Evolutionary conservation across 2,797 vertebrate species (phyloP), one percentile per base, ranked within the genome.

Genomic region (Pelochelys cantorii): DNA sequence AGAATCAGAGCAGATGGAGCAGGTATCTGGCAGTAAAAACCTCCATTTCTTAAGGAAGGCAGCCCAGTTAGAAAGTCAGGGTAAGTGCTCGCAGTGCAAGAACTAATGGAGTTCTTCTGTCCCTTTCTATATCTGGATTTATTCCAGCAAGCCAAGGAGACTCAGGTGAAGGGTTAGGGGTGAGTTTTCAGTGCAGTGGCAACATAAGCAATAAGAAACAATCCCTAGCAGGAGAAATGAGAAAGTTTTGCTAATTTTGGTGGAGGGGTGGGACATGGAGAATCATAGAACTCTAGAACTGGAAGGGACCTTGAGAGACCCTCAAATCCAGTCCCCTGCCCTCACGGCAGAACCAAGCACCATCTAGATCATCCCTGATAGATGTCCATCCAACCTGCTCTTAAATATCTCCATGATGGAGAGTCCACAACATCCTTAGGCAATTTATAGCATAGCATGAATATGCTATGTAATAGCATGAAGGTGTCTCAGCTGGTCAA

Each of bases 11-110:
- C 75, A 91, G 77, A 79, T n/a, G 53, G 85, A 94, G 88, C 90
- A 96, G 85, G 84, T 89, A 93, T 92, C 87, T 94, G 93, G 90
- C 88, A 97, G 89, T 92, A 93, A 94, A 96, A 97, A 93, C 83
- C 31, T 90, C 82, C 75, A 42, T 82, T 68, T 93, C 95, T 95
- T 96, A 95, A 94, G 94, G 91, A 87, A 96, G 85, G 6, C 22
- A 52, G 37, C 20, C 34, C 90, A 62, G 90, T 53, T 79, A 75
- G 81, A 55, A 89, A 59, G 48, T 48, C 88, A 83, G 92, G 83
- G 85, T 57, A 11, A 52, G 31, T 23, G 37, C 84, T 92, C 90
- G 53, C 85, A 84, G 62, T 83, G n/a, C 78, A 59, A 59, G 82
- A 83, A 90, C 82, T 77, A 85, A 65, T 1, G 57, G 81, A 37